Evolutionary conservation across 2,113 vertebrate species (phyloP), one percentile per base, ranked within the genome.

Genomic region (Propithecus coquereli): DNA sequence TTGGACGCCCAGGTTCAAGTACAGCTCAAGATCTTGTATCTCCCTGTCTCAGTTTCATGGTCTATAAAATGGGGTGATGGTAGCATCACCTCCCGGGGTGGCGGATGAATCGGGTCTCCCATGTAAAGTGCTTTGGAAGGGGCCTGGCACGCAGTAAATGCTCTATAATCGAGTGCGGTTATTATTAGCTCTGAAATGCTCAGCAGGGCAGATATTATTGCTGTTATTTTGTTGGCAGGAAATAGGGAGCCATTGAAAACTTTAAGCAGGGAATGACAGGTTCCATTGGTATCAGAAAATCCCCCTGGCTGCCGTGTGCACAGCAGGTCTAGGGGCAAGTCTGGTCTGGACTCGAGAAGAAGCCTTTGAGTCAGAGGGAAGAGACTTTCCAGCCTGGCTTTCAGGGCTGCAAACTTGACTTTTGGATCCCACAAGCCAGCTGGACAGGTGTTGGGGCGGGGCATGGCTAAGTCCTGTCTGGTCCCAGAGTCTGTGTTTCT

Each of bases 141-240:
- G 0, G 16, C 40, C 59, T 32, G 57, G 7, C 40, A 16, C 2
- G 1, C 3, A 20, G 17, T 1, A 8, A n/a, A 20, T 0, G 1
- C 13, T 23, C 63, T 59, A 1, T 3, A 66, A 18, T 13, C 9
- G 27, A 20, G 13, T 40, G 22, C 5, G 8, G 6, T 7, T 20
- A 11, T 8, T 18, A 12, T 13, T 17, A 12, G 11, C 3, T 25
- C n/a, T 12, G 10, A 80, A 37, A 34, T 22, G 40, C 50, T 71
- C 7, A 54, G 45, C 34, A 2, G 0, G 13, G 34, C 37, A 4
- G 54, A 11, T 77, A 22, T 12, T 32, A 12, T 2, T 3, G 11
- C 20, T 40, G 1, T 73, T n/a, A 17, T 61, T 66, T 63, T 43
- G 3, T 4, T 17, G 27, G 37, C 18, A 45, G 54, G 57, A 81